phyloP scores from a whole-genome alignment of 64 coral and sea anemone genomes.

The Acropora yongei region DNA sequence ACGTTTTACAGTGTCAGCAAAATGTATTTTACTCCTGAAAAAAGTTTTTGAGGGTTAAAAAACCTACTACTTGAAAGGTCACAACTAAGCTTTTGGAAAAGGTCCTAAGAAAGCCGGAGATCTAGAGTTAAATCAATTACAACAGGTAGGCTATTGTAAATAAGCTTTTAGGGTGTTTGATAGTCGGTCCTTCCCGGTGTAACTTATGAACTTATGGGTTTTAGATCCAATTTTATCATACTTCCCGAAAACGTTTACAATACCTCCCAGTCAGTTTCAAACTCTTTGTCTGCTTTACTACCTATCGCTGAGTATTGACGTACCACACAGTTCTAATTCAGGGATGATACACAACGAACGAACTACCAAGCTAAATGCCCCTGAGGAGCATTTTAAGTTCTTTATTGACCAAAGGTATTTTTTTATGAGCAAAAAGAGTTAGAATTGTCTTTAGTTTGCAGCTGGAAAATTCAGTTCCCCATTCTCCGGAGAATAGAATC shows the following conservation, averaged over 20 bases:
- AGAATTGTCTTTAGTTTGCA: too few species aligned
- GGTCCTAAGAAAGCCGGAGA: not conserved
- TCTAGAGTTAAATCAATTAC: not conserved
- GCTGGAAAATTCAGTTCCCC: too few species aligned
- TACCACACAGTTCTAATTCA: too few species aligned
- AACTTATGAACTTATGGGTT: not conserved
- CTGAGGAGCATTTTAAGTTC: too few species aligned
- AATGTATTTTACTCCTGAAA: too few species aligned
- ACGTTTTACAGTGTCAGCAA: too few species aligned
- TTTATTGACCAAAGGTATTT: too few species aligned
- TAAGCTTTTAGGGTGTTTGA: slow-evolving; percentile 4
- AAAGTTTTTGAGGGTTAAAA: not conserved
- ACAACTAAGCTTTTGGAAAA: not conserved
- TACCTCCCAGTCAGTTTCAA: not conserved
- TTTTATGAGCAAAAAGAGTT: too few species aligned
- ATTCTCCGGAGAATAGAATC: too few species aligned
- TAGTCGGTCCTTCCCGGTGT: not conserved
- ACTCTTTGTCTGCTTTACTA: not conserved
- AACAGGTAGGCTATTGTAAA: not conserved
- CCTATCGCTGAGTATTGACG: too few species aligned
- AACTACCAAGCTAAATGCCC: too few species aligned
- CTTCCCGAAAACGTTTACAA: not conserved
- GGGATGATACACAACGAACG: too few species aligned
- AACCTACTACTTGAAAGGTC: not conserved
- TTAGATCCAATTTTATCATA: not conserved